Percentiles rank a stretch among this genome's conserved stretches.
These are phyloP conservation scores for Labroides dimidiatus DNA, from an alignment of 2,797 vertebrate genomes.

Conservation along the genomic window DNA sequence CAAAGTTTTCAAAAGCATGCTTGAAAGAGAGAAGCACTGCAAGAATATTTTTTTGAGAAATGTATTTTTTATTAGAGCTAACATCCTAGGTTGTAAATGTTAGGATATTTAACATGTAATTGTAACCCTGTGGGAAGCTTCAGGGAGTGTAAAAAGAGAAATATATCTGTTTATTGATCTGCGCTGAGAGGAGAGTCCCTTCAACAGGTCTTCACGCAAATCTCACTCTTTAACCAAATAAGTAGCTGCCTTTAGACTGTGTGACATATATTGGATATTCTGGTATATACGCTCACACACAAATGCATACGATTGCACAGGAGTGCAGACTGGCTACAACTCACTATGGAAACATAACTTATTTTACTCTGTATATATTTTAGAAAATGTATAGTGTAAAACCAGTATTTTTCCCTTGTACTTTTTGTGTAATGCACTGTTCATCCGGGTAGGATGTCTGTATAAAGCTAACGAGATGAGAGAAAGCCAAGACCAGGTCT, in stretches of 20 bases:
- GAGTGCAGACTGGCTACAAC: constrained; percentile 90
- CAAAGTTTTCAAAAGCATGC: constrained; percentile 90
- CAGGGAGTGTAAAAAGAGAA: constrained; percentile 95
- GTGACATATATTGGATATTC: constrained; percentile 80
- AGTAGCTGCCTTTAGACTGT: constrained; percentile 93
- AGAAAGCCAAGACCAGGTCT: constrained; percentile 65
- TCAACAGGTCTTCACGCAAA: constrained; percentile 91
- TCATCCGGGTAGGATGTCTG: constrained; percentile 88
- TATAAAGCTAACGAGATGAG: constrained; percentile 86
- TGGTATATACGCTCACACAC: constrained; percentile 73
- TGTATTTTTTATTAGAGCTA: constrained; percentile 99
- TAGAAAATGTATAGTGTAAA: constrained; percentile 98
- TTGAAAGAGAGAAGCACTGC: constrained; percentile 92
- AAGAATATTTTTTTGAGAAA: constrained; percentile 98
- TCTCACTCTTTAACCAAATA: constrained; percentile 97
- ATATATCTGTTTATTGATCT: constrained; percentile 94
- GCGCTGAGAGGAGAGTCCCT: constrained; percentile 82
- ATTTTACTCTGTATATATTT: constrained; percentile 99
- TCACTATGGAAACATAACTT: constrained; percentile 96
- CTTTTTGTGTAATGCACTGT: constrained; percentile 98
- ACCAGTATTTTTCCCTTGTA: constrained; percentile 95
- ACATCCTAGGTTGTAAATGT: constrained; percentile 99
- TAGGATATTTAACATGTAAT: constrained; percentile 96
- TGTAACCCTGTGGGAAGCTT: constrained; percentile 88
- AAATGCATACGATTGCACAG: constrained; percentile 83